Percentiles rank a stretch among this genome's conserved stretches.
phyloP scores from a whole-genome alignment of 2,797 vertebrate species.

The Brotula barbata region DNA sequence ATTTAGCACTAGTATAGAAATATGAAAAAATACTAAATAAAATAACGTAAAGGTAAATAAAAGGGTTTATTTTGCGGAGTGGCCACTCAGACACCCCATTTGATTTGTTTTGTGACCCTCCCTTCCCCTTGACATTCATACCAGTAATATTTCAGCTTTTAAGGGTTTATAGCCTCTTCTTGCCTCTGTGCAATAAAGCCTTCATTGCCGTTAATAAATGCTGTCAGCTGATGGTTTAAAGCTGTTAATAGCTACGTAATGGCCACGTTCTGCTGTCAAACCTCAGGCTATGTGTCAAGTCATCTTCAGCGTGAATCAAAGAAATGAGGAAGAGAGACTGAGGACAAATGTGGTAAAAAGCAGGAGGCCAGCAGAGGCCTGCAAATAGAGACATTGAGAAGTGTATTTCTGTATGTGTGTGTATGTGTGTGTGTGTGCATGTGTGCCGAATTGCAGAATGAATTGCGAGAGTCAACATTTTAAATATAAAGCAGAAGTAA shows the following conservation, averaged over 20 bases:
- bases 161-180: constrained; percentile 3
- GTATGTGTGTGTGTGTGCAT: background rate
- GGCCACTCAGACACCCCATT: constrained; percentile 41
- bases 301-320: constrained; percentile 15
- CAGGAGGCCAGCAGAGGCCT: constrained; percentile 28
- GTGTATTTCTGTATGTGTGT: constrained; percentile 16
- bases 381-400: constrained; percentile 21
- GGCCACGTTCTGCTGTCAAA: constrained; percentile 23
- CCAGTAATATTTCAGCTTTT: constrained; percentile 27
- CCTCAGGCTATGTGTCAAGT: constrained; percentile 13
- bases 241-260: constrained; percentile 27
- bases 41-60: constrained; percentile 66
- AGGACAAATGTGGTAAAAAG: constrained; percentile 34
- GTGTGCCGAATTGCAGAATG: constrained; percentile 16
- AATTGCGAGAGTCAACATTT: constrained; percentile 50
- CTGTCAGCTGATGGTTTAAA: constrained; percentile 51
- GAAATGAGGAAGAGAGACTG: constrained; percentile 16
- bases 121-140: constrained; percentile 30
- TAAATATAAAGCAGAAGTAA: constrained; percentile 56
- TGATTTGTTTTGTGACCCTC: constrained; percentile 66
- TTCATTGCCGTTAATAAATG: constrained; percentile 27
- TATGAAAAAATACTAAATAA: constrained; percentile 76
- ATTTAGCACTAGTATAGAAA: constrained; percentile 80
- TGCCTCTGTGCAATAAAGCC: constrained; percentile 5
- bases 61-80: constrained; percentile 51